Percentiles rank a stretch among this genome's conserved stretches.
phyloP scores from a whole-genome alignment of 2,888 invertebrate genomes.

The Plagodis pulveraria region DNA sequence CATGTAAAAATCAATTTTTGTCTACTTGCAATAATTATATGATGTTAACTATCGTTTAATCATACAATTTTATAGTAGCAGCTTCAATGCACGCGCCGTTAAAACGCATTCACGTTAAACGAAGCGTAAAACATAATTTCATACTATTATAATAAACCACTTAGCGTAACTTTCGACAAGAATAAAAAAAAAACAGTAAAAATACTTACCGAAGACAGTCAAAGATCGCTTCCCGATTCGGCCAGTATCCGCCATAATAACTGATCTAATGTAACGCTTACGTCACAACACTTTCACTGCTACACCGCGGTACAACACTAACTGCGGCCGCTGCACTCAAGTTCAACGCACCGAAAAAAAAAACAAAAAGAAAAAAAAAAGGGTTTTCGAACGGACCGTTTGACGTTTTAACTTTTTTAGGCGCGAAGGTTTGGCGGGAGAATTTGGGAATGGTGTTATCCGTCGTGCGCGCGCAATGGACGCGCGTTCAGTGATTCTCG shows the following conservation, averaged over 20 bases:
- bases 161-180: constrained; percentile 15
- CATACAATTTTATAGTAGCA: constrained; percentile 4
- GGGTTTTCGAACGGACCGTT: constrained; percentile 30
- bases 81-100: constrained; percentile 15
- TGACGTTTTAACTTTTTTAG: constrained; percentile 29
- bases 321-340: constrained; percentile 66
- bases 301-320: constrained; percentile 62
- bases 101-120: constrained; percentile 13
- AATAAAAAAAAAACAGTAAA: constrained; percentile 26
- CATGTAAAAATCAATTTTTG: too few relatives aligned
- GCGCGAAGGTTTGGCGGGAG: constrained; percentile 60
- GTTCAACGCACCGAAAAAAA: constrained; percentile 66
- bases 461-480: constrained; percentile 76
- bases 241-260: constrained; percentile 74
- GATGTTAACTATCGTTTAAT: constrained; percentile 12
- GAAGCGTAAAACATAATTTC: constrained; percentile 22
- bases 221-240: constrained; percentile 70
- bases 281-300: constrained; percentile 82
- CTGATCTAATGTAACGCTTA: constrained; percentile 75
- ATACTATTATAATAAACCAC: constrained; percentile 10
- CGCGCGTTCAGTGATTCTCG: constrained; percentile 69
- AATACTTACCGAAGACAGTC: constrained; percentile 68
- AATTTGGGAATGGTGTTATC: constrained; percentile 55
- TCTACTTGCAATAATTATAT: too few relatives aligned
- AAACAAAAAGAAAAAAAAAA: constrained; percentile 41